Conservation (phyloP, 1,140 invertebrate species). For the Drosophila pseudoananassae region DNA sequence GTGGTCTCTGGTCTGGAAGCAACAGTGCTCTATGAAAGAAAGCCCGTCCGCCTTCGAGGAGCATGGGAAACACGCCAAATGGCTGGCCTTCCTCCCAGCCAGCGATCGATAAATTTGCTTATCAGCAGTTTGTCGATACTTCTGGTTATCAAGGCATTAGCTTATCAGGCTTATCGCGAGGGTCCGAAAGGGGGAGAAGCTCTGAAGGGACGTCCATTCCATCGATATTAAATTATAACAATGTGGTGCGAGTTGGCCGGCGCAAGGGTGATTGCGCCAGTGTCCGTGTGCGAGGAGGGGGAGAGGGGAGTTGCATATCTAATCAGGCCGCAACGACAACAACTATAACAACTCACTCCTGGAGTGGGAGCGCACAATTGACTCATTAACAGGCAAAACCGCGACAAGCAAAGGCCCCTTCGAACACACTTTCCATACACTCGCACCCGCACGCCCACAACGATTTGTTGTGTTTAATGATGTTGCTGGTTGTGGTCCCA, state of each 20-base stretch:
- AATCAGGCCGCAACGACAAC: conserved; percentile 62
- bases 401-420: conserved; percentile 61
- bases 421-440: conserved; percentile 14
- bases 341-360: background rate
- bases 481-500: conserved; percentile 51
- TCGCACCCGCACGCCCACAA: conserved; percentile 6
- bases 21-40: no score
- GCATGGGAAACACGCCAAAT: conserved; percentile 17
- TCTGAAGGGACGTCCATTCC: conserved; percentile 2
- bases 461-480: conserved; percentile 67
- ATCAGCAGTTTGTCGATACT: conserved; percentile 61
- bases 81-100: conserved; percentile 18
- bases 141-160: conserved; percentile 73
- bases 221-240: conserved; percentile 73
- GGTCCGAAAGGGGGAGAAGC: background rate
- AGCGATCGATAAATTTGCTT: conserved; percentile 76
- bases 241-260: conserved; percentile 49
- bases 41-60: background rate
- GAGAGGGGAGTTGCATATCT: conserved; percentile 42
- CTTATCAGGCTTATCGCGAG: conserved; percentile 49
- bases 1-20: no score
- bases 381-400: conserved; percentile 80
- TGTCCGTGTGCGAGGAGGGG: conserved; percentile 4
- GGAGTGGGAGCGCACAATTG: conserved; percentile 60
- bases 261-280: background rate